These are phyloP conservation scores for Periophthalmus magnuspinnatus DNA, from an alignment of 2,797 vertebrate species.

Conservation along the genomic window DNA sequence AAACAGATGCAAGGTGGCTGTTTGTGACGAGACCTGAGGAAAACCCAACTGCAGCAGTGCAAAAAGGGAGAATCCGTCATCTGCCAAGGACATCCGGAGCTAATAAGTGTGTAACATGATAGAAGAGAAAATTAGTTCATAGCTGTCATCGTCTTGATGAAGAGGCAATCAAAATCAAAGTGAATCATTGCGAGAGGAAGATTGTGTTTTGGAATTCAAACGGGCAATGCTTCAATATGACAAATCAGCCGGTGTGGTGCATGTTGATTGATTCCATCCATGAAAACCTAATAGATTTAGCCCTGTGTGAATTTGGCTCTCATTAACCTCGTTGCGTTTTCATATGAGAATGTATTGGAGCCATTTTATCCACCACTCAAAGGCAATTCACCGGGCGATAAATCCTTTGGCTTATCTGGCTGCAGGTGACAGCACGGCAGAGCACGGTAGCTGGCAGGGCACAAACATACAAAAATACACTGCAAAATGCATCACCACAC, in stretches of 20 bases:
- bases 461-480: constrained; percentile 53
- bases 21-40: constrained; percentile 52
- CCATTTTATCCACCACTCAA: constrained; percentile 79
- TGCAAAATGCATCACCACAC: constrained; percentile 15
- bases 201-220: constrained; percentile 79
- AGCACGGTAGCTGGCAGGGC: constrained; percentile 56
- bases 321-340: constrained; percentile 81
- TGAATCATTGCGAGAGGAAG: constrained; percentile 76
- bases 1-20: constrained; percentile 28
- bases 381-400: constrained; percentile 79
- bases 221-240: constrained; percentile 79
- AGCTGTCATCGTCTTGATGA: constrained; percentile 76
- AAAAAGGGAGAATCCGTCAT: constrained; percentile 64
- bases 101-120: constrained; percentile 79
- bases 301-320: constrained; percentile 79
- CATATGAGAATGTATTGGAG: constrained; percentile 78
- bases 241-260: constrained; percentile 74
- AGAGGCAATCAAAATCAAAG: constrained; percentile 80
- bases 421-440: constrained; percentile 76
- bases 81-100: constrained; percentile 69
- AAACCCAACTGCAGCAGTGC: constrained; percentile 58
- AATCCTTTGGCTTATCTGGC: constrained; percentile 79
- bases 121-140: constrained; percentile 76
- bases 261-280: constrained; percentile 81
- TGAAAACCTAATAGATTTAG: constrained; percentile 83